Conservation (phyloP, 2,113 vertebrate species). For the Limnothrissa miodon region DNA sequence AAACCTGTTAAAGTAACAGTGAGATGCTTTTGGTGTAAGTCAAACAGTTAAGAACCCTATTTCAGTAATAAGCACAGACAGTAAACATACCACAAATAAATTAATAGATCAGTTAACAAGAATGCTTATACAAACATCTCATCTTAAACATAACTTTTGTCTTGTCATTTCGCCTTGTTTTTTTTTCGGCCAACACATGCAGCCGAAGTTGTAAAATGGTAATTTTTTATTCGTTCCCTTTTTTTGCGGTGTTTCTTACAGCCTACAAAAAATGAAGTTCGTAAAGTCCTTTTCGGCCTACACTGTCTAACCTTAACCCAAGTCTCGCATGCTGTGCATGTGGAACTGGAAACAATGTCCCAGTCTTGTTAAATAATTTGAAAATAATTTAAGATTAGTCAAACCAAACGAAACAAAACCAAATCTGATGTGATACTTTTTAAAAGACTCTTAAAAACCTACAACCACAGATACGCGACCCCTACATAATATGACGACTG, state of each 20-base stretch:
- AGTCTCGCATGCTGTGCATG: slow-evolving; percentile 54
- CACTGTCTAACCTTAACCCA: slow-evolving; percentile 45
- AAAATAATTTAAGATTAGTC: slow-evolving; percentile 10
- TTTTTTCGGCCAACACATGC: slow-evolving; percentile 82
- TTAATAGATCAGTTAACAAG: slow-evolving; percentile 87
- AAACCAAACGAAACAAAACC: slow-evolving; percentile 2
- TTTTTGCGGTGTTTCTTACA: slow-evolving; percentile 13
- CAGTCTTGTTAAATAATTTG: neutral
- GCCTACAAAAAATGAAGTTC: slow-evolving; percentile 17
- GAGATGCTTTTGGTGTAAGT: slow-evolving; percentile 84
- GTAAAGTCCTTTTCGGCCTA: slow-evolving; percentile 12
- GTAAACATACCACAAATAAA: slow-evolving; percentile 97
- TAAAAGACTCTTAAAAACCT: slow-evolving; percentile 15
- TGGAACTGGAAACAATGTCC: slow-evolving; percentile 36
- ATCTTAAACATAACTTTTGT: slow-evolving; percentile 71
- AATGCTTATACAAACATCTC: slow-evolving; percentile 96
- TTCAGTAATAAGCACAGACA: slow-evolving; percentile 99
- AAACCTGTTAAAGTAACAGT: slow-evolving; percentile 87
- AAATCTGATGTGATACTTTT: slow-evolving; percentile 7
- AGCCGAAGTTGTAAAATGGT: slow-evolving; percentile 66
- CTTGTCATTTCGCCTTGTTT: slow-evolving; percentile 75
- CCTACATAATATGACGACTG: slow-evolving; percentile 20
- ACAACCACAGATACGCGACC: slow-evolving; percentile 18
- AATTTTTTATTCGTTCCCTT: slow-evolving; percentile 41
- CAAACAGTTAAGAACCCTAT: slow-evolving; percentile 96